Evolutionary conservation across 92 coral and sea anemone species (phyloP), one percentile per base, ranked within the genome.

Genomic region (Virgularia gustaviana): DNA sequence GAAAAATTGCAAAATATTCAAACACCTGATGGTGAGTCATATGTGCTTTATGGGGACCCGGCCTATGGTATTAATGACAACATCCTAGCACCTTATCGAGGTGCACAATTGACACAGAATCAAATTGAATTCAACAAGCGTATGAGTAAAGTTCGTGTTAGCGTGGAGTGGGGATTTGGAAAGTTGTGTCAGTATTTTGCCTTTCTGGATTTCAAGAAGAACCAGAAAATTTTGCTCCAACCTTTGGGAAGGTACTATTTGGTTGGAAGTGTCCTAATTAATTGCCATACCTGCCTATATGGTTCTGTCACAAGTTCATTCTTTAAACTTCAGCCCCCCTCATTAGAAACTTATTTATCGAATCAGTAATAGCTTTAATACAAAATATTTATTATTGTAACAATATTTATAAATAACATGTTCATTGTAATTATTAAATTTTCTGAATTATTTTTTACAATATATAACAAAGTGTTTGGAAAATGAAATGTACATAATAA

Each of bases 101-200:
- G 91, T 29, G 85, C 63, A 9, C 71, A 52, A 0, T 39, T 87
- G 36, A 87, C 88, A 8, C 74, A 38, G 32, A 83, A 79, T 28
- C 57, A 87, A 31, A 77, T 75, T 31, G 73, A 34, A 25, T 87
- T 83, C 33, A 87, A 87, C 37, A 86, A 44, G 11, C 42, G 36
- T 13, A 87, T 87, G 88, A 83, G 92, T 64, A 87, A 83, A 72
- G 78, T 87, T 3, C 54, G 90, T n/a, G 63, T 49, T 34, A 37
- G 61, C 1, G 87, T 86, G 24, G 83, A 83, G 60, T 87, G 91
- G 91, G 88, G 85, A 32, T 87, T 87, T 83, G 88, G 91, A 15
- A 86, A 86, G 49, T 82, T 86, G 25, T 55, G 47, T 36, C 78
- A 73, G 52, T 13, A 77, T 22, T 78, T 83, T 66, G 85, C 87